Percentiles rank a stretch among this genome's conserved stretches.
phyloP scores from a whole-genome alignment of 2,888 invertebrate genomes.

The Parnassius glacialis region DNA sequence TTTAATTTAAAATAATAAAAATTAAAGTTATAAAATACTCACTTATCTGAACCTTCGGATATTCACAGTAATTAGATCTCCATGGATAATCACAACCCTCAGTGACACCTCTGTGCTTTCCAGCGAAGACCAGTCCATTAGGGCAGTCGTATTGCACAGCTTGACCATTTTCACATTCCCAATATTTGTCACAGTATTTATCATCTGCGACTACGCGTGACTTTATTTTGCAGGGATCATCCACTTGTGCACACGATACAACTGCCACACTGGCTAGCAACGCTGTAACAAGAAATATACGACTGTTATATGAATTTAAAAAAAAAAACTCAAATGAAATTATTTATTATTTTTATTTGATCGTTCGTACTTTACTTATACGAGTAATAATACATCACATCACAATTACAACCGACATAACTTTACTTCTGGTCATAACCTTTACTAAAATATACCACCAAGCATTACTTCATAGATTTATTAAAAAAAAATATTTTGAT shows the following conservation, averaged over 20 bases:
- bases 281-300: slow-evolving; percentile 46
- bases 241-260: slow-evolving; percentile 65
- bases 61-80: slow-evolving; percentile 92
- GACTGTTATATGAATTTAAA: no score
- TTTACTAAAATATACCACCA: no score
- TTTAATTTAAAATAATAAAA: not conserved
- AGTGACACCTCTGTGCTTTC: slow-evolving; percentile 92
- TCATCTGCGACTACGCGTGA: slow-evolving; percentile 87
- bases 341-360: no score
- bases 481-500: no score
- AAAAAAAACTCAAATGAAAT: no score
- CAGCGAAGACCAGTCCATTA: slow-evolving; percentile 94
- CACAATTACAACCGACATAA: no score
- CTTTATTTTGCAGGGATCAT: slow-evolving; percentile 92
- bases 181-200: slow-evolving; percentile 89
- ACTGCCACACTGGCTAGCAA: slow-evolving; percentile 48
- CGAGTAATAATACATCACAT: no score
- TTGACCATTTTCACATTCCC: slow-evolving; percentile 93
- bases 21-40: slow-evolving; percentile 74
- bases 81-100: slow-evolving; percentile 95
- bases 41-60: slow-evolving; percentile 83
- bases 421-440: no score
- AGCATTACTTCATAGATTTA: no score
- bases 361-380: no score
- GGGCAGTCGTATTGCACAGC: slow-evolving; percentile 93